Percentiles rank a stretch among this genome's conserved stretches.
Evolutionary conservation across 2,113 vertebrate genomes (phyloP).

Genomic region (Chascanopsetta lugubris): DNA sequence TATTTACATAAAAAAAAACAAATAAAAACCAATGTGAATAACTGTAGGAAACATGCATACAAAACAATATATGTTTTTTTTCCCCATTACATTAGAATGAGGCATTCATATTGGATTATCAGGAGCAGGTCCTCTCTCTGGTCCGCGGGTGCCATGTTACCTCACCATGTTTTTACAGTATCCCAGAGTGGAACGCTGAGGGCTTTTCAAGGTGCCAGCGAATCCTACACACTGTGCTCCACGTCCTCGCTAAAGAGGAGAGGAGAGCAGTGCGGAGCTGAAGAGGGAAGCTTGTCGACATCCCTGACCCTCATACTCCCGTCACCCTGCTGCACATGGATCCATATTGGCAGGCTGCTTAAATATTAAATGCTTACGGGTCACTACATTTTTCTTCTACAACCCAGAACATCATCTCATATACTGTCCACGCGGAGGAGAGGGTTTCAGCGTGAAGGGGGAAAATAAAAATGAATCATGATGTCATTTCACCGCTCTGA

Average conservation of each 20-base stretch:
- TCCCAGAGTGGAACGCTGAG: too few species aligned
- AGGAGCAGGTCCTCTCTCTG: too few species aligned
- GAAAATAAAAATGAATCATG: slow-evolving; percentile 1
- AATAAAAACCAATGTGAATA: too few species aligned
- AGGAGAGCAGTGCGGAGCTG: slow-evolving; percentile 5
- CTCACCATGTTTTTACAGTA: too few species aligned
- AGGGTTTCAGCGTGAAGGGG: slow-evolving; percentile 14
- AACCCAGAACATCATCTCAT: slow-evolving; percentile 25
- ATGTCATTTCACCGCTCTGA: slow-evolving; percentile 8
- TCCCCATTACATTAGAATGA: too few species aligned
- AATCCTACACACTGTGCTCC: too few species aligned
- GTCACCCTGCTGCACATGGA: slow-evolving; percentile 38
- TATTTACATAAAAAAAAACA: too few species aligned
- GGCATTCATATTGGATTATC: not conserved
- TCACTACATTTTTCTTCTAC: slow-evolving; percentile 33
- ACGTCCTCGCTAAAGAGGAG: not conserved
- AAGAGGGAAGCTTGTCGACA: slow-evolving; percentile 9
- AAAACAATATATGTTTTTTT: too few species aligned
- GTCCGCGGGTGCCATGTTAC: too few species aligned
- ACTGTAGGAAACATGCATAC: slow-evolving; percentile 1
- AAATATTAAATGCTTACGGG: slow-evolving; percentile 48
- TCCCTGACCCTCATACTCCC: slow-evolving; percentile 23
- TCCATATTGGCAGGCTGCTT: slow-evolving; percentile 50
- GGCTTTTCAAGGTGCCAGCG: too few species aligned
- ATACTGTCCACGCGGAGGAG: not conserved